phyloP scores from a whole-genome alignment of 2,113 vertebrate species.

The Erythrocercus mccallii region DNA sequence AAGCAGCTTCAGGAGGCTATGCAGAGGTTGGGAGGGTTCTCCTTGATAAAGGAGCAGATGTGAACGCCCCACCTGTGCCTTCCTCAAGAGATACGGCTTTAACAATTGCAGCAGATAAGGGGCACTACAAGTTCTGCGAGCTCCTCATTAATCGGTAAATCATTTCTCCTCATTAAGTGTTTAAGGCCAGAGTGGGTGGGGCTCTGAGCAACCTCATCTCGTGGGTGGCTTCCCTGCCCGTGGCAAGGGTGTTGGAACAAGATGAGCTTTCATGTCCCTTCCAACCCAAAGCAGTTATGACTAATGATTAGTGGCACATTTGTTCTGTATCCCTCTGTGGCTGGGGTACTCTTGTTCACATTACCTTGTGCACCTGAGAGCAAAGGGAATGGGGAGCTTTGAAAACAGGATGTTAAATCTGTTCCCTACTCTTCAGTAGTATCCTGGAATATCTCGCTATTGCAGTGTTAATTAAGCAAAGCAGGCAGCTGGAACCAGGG shows the following conservation, averaged over 20 bases:
- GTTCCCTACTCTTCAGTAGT: background rate
- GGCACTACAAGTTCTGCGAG: slow-evolving; percentile 99
- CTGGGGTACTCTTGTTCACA: background rate
- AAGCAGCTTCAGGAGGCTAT: slow-evolving; percentile 96
- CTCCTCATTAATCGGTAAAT: slow-evolving; percentile 92
- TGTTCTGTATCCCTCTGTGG: background rate
- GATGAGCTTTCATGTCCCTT: background rate
- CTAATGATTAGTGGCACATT: background rate
- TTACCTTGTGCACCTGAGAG: background rate
- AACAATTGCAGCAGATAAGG: slow-evolving; percentile 98
- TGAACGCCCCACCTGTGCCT: slow-evolving; percentile 96
- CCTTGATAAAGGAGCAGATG: slow-evolving; percentile 96
- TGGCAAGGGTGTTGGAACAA: background rate
- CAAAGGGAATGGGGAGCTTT: background rate
- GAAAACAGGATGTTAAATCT: background rate
- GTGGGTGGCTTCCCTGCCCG: background rate
- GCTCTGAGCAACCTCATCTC: background rate
- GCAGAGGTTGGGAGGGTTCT: slow-evolving; percentile 97
- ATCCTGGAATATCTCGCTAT: background rate
- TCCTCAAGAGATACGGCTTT: slow-evolving; percentile 97
- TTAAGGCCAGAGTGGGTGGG: background rate
- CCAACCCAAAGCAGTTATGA: background rate
- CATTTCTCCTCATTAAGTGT: background rate
- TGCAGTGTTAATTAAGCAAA: background rate
- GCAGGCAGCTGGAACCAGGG: background rate